Evolutionary conservation across 37 sponge, comb jelly and placozoan species (phyloP), one percentile per base, ranked within the genome.

Genomic region (Diacarnus erythraeanus): DNA sequence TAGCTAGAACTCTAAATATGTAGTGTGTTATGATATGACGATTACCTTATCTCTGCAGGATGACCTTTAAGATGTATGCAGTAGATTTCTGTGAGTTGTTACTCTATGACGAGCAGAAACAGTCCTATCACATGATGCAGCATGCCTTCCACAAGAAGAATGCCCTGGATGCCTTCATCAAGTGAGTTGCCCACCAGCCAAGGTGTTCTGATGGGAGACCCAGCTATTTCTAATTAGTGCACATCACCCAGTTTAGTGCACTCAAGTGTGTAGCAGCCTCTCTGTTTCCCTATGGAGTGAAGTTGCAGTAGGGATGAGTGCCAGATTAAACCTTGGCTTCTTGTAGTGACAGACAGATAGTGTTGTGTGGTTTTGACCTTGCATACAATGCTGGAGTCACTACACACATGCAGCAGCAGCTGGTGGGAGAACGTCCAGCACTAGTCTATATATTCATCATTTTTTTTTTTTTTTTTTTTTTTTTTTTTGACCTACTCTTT

Each of bases 51-150:
- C 40, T n/a, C 30, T 76, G 25, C 41, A 94, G 94, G 35, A 78
- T 94, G 80, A 85, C 93, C 3, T 87, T 88, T 60, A 80, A 77
- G 77, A 77, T 94, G 95, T 94, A 89, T 75, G 88, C 87, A 6
- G 79, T 87, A 61, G 95, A 89, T 57, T 82, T 94, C 54, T 85
- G 91, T 80, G 83, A 83, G 51, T 61, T 88, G 64, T 78, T 96
- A n/a, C 72, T 96, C 76, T 96, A 94, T 88, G 97, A 96, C 57
- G 99, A 98, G 25, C 84, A 86, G 72, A 84, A 94, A 65, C 87
- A 90, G 38, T 84, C 94, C 33, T 96, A 91, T 86, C 94, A 96
- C 86, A 26, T 98, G 39, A 83, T 96, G 86, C 82, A 89, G 57
- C 70, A 79, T 12, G 59, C 82, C 84, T 98, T 98, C 82, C 90